phyloP scores from a whole-genome alignment of 2,797 vertebrate genomes.

The Etheostoma perlongum region DNA sequence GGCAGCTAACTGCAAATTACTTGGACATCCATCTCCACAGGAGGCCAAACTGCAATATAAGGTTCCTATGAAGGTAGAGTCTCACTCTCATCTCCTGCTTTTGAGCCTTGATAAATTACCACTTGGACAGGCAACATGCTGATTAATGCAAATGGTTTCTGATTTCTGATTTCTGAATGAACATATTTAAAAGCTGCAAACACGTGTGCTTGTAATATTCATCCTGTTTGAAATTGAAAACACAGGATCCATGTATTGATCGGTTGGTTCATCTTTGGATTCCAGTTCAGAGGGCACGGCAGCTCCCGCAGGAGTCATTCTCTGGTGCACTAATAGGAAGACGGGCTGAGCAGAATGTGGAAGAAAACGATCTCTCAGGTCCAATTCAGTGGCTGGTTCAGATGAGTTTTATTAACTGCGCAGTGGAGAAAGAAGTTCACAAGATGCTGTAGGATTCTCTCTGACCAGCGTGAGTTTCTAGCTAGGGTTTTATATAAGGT shows the following conservation, averaged over 20 bases:
- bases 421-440: no score
- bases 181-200: background rate
- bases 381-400: no score
- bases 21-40: constrained; percentile 41
- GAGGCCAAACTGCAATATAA: constrained; percentile 10
- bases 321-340: background rate
- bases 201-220: constrained; percentile 8
- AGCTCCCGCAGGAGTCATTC: constrained; percentile 18
- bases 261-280: constrained; percentile 27
- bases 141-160: constrained; percentile 15
- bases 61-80: constrained; percentile 8
- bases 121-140: constrained; percentile 6
- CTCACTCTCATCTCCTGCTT: background rate
- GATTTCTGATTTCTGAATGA: background rate
- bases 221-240: constrained; percentile 15
- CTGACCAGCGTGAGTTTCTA: no score
- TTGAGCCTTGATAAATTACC: constrained; percentile 9
- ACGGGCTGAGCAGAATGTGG: background rate
- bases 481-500: no score
- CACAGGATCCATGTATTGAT: constrained; percentile 37
- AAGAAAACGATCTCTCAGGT: no score
- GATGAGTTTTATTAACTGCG: no score
- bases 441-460: no score
- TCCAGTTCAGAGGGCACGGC: constrained; percentile 28
- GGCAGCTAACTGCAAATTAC: constrained; percentile 51